Evolutionary conservation across 2,797 vertebrate genomes (phyloP), one percentile per base, ranked within the genome.

Genomic region (Amblyraja radiata): DNA sequence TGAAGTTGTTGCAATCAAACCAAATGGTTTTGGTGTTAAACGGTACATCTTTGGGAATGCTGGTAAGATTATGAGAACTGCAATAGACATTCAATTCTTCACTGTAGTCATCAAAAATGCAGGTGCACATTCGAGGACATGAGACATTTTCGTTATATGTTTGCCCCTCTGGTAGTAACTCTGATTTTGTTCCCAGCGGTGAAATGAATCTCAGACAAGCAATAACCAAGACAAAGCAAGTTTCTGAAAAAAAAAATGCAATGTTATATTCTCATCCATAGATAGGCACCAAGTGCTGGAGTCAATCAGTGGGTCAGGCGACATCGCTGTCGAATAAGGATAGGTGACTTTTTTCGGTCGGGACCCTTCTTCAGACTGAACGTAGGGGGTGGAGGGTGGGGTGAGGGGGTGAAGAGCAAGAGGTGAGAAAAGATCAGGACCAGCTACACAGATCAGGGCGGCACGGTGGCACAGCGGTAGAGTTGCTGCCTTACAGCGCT

Each of bases 1-100:
- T 96, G 90, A 99, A 97, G 93, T 98, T 96, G 94, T 99, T 99
- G 61, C 97, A 95, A 0, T 99, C 98, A 73, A 99, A 96, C 98
- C 99, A 99, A 68, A 99, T 95, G 3, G 97, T 97, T 94, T 96
- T 97, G 93, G 97, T 95, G 0, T 95, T 94, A 0, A 46, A 13
- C 0, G 98, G 98, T 68, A 99, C 90, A 5, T 97, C 97, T 0
- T 95, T 76, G 0, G 98, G 99, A 90, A 97, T 94, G 83, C 65
- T 95, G 0, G 97, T 98, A 63, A 99, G 95, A 95, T 99, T 99
- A 21, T 96, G 97, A 0, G 95, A 11, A 36, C 98, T 99, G 96
- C 99, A 99, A 96, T 98, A 99, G 94, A 98, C 95, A 0, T 96
- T 98, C 95, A 99, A 97, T 94, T 98, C 98, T 0, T 95, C 95